Base-by-base conservation (phyloP, 2,113 vertebrate genomes). In the Entelurus aequoreus region DNA sequence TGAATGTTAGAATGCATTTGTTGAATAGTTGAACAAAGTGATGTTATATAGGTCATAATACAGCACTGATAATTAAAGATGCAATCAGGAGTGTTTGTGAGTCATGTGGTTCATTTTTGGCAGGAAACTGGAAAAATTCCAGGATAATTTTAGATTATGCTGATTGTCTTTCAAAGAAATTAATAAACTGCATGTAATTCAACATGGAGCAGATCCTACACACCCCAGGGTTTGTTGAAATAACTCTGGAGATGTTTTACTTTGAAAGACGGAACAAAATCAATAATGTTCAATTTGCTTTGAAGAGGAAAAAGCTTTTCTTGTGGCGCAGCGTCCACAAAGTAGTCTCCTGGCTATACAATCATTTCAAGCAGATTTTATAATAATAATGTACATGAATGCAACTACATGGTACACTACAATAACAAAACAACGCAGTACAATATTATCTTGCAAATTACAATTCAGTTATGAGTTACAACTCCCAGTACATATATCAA, bases 231-330 rank as follows among this genome's bases (percentile, higher is more conserved):
- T 37, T 71, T 66, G 36, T 9, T 11, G 42, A 46, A 46, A 46
- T 0, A 11, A 44, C 42, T 6, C 40, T 42, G 40, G 71, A 66
- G 7, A 42, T 63, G 54, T 16, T 51, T 60, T 50, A 75, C 81
- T 81, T 44, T 83, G 78, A 83, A 79, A 79, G 56, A 75, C 35
- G 59, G 77, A 68, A 63, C 28, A 6, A 16, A 72, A 82, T 80
- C 75, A 77, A 76, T 85, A 74, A 74, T 52, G 72, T 77, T 77
- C 72, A 77, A 73, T 79, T 79, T 68, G 68, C 79, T 84, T 84
- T 86, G 79, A 82, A 81, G 74, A 56, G 65, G 48, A 77, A 75
- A 79, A 65, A 47, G 77, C 73, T 60, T 68, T 62, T 72, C 76
- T 65, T 79, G 62, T 74, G 28, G 28, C 28, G 4, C 44, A 12